These are phyloP conservation scores for Nasonia giraulti DNA, from an alignment of 1,140 invertebrate genomes.

Conservation along the genomic window DNA sequence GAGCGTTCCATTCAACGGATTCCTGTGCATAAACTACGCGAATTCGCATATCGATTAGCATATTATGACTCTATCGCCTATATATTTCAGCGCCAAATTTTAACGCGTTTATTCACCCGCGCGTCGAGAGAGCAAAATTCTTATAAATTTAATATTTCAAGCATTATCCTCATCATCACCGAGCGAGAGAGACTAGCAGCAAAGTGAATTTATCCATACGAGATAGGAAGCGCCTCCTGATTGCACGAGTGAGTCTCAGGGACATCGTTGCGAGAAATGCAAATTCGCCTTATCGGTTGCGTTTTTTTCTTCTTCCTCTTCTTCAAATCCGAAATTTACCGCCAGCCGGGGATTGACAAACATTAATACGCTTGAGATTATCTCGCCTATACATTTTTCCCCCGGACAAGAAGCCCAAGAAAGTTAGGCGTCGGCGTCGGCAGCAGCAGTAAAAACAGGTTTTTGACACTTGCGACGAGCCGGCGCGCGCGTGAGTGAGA, in stretches of 20 bases:
- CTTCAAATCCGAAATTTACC: constrained; percentile 37
- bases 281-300: constrained; percentile 34
- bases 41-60: constrained; percentile 2
- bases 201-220: neutral
- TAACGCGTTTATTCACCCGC: constrained; percentile 4
- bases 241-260: neutral
- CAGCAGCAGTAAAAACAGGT: constrained; percentile 42
- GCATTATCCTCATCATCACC: neutral
- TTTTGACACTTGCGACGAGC: constrained; percentile 24
- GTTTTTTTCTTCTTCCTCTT: neutral
- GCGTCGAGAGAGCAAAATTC: neutral
- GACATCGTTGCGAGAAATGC: neutral
- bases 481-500: neutral
- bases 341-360: constrained; percentile 12
- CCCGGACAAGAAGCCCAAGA: constrained; percentile 21
- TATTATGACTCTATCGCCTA: neutral
- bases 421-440: neutral
- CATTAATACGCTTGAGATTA: constrained; percentile 1
- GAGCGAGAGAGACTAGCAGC: too few relatives aligned
- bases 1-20: neutral
- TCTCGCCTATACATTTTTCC: constrained; percentile 28
- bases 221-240: neutral
- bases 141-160: neutral
- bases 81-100: neutral
- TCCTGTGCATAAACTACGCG: neutral